These are phyloP conservation scores for Cyrtorhinus lividipennis DNA, from an alignment of 1,140 invertebrate species.

Conservation along the genomic window DNA sequence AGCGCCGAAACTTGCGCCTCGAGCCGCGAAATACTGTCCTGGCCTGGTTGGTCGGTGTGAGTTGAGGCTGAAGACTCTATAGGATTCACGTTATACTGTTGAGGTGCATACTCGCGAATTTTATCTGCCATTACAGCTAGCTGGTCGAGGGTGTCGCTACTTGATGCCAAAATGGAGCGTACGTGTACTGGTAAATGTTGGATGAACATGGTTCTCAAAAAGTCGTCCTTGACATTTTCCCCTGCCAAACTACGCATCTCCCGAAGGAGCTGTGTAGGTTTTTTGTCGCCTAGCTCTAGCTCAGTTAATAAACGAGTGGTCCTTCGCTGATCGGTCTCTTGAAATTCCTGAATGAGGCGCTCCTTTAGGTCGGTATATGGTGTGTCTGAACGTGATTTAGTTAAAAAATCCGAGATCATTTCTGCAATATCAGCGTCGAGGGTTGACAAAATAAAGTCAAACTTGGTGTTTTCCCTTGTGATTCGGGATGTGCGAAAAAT, in stretches of 20 bases:
- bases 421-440: no score
- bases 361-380: background rate
- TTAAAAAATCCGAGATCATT: conserved; percentile 8
- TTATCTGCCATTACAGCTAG: conserved; percentile 9
- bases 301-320: background rate
- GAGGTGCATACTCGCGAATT: background rate
- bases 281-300: conserved; percentile 26
- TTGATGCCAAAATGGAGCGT: background rate
- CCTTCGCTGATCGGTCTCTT: background rate
- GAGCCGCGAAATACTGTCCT: no score
- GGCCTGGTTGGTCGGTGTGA: no score
- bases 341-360: background rate
- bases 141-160: background rate
- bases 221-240: conserved; percentile 23
- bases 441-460: conserved; percentile 19
- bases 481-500: conserved; percentile 23
- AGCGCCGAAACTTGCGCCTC: no score
- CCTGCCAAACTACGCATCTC: conserved; percentile 25
- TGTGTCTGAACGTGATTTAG: background rate
- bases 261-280: conserved; percentile 27
- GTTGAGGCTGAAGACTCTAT: background rate
- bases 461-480: conserved; percentile 25
- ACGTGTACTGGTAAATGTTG: background rate
- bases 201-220: conserved; percentile 23
- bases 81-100: background rate